These are phyloP conservation scores for Eidolon dupreanum DNA, from an alignment of 2,797 vertebrate genomes.

Conservation along the genomic window DNA sequence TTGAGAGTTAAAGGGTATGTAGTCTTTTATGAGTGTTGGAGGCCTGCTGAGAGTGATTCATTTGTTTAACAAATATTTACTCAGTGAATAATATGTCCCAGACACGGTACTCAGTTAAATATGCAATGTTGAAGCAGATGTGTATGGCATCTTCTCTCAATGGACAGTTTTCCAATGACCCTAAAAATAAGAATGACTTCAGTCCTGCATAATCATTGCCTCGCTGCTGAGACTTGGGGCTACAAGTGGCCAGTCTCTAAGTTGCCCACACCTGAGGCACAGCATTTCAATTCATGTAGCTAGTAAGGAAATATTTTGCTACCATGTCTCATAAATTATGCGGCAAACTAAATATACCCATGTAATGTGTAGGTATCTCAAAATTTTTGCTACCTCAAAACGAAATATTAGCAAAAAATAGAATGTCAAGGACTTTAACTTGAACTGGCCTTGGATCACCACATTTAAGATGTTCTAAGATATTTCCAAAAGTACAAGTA, in stretches of 20 bases:
- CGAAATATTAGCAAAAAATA: slow-evolving; percentile 24
- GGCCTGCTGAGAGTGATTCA: slow-evolving; percentile 3
- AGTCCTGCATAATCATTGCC: background rate
- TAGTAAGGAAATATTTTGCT: background rate
- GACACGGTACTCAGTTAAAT: background rate
- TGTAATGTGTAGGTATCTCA: background rate
- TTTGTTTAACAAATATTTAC: slow-evolving; percentile 56
- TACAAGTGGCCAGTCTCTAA: background rate
- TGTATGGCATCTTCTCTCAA: background rate
- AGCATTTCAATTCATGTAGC: background rate
- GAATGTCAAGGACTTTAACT: background rate
- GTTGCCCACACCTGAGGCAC: background rate
- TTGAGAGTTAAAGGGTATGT: background rate
- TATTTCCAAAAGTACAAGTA: background rate
- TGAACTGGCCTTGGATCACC: background rate
- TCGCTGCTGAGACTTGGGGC: background rate
- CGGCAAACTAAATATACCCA: background rate
- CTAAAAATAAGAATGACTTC: background rate
- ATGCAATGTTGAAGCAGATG: background rate
- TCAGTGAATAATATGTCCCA: slow-evolving; percentile 28
- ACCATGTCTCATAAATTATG: background rate
- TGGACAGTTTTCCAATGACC: background rate
- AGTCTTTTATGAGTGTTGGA: background rate
- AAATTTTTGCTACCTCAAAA: background rate
- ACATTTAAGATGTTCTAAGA: background rate